phyloP scores from a whole-genome alignment of 1,140 invertebrate genomes.

The Portunus trituberculatus region DNA sequence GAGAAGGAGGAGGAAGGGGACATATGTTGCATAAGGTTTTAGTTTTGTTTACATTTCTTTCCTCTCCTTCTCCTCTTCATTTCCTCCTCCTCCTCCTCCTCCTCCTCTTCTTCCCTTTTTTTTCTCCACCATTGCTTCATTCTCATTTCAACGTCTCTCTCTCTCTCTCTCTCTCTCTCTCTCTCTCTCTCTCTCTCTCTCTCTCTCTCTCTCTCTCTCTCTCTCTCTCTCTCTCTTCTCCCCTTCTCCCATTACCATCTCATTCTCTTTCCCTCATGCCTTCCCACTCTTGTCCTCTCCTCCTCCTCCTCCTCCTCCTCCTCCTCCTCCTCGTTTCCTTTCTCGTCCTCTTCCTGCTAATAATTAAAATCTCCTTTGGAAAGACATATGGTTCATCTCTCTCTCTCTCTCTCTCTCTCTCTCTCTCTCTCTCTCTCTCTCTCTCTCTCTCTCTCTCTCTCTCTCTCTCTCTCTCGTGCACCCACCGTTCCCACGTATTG shows the following conservation, averaged over 20 bases:
- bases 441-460: too few species aligned
- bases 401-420: too few species aligned
- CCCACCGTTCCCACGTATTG: too few species aligned
- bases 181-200: conserved; percentile 3
- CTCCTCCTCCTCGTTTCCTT: not conserved
- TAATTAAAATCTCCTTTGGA: too few species aligned
- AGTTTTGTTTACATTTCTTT: not conserved
- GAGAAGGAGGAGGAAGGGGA: too few species aligned
- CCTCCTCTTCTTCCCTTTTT: not conserved
- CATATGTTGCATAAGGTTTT: not conserved
- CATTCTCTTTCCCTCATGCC: too few species aligned
- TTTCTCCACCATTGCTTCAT: not conserved
- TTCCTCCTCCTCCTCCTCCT: not conserved
- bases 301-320: too few species aligned
- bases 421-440: too few species aligned
- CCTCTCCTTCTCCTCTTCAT: not conserved
- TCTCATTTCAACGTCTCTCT: not conserved
- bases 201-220: conserved; percentile 1
- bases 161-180: too few species aligned
- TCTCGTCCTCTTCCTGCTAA: not conserved
- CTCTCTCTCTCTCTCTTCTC: not conserved
- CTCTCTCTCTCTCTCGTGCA: too few species aligned
- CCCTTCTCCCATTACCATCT: not conserved
- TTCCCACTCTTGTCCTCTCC: too few species aligned
- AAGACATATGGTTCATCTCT: not conserved